A percentile compares a stretch with the other conserved stretches of the same genome.
These are phyloP conservation scores for Sapayoa aenigma DNA, from an alignment of 2,113 vertebrate species.

Conservation along the genomic window DNA sequence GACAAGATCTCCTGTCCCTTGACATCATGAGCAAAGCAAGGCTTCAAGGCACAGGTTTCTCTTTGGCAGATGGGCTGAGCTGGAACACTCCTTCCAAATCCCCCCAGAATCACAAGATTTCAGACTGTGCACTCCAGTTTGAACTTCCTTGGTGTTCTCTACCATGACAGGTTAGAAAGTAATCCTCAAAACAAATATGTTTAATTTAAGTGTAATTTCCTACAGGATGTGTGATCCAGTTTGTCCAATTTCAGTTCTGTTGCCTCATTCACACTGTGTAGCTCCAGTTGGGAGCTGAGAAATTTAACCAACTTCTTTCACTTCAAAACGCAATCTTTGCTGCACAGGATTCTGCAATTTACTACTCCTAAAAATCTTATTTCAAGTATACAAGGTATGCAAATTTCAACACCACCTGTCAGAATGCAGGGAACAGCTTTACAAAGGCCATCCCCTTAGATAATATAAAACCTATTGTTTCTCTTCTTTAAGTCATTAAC, in stretches of 20 bases:
- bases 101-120: not conserved
- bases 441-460: slow-evolving; percentile 24
- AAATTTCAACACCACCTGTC: slow-evolving; percentile 37
- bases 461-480: slow-evolving; percentile 28
- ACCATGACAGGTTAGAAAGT: not conserved
- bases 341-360: not conserved
- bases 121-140: not conserved
- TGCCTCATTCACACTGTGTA: not conserved
- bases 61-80: not conserved
- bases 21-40: fast-evolving
- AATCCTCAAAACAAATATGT: not conserved
- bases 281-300: not conserved
- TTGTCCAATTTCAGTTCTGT: not conserved
- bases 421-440: slow-evolving; percentile 13
- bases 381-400: not conserved
- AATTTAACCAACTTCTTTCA: not conserved
- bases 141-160: not conserved
- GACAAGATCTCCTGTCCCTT: not conserved
- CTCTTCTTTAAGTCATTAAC: slow-evolving; percentile 46
- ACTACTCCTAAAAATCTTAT: not conserved
- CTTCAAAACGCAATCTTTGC: not conserved
- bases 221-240: not conserved
- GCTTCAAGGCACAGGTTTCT: not conserved
- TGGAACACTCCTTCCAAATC: not conserved
- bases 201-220: not conserved